Evolutionary conservation across 2,888 invertebrate species (phyloP), one percentile per base, ranked within the genome.

Genomic region (Volucella inanis): DNA sequence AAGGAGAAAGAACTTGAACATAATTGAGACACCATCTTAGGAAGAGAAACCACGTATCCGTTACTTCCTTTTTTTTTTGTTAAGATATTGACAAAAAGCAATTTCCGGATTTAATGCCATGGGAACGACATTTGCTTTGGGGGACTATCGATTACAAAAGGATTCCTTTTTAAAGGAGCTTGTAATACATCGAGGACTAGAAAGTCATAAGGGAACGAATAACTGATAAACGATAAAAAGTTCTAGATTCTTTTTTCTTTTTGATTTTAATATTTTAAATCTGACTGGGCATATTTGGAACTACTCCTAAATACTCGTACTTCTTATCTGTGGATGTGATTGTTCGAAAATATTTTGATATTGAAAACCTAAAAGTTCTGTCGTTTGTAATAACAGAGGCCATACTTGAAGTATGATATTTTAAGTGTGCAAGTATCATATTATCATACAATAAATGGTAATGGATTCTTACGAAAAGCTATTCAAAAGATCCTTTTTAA

Each of bases 101-200:
- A 79, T 79, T 72, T 79, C 71, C 71, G 64, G 71, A 65, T 71
- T 52, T 71, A 57, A 59, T 65, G 72, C 22, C 64, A 65, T 72
- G 71, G 50, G 52, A 78, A 71, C 47, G 71, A 78, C 45, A 12
- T 39, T 10, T 55, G 71, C 57, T 70, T 22, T 45, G 18, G 15
- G 57, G 22, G 43, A 71, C 41, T 57, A 57, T 52, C 57, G 59
- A 39, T 65, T 47, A 79, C 39, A 79, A 78, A 31, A 79, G 57
- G 43, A 70, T 59, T 49, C 38, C 9, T 31, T 67, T 39, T 39
- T 64, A 12, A 49, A 47, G n/a, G 49, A 11, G 11, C 14, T 22
- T 8, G 52, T 61, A 45, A 45, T n/a, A 39, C 41, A 41, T 52
- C 41, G 22, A 52, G 50, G 15, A 52, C 41, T 52, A n/a, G 22